A percentile compares a stretch with the other conserved stretches of the same genome.
These are phyloP conservation scores for Cistogaster globosa DNA, from an alignment of 2,888 invertebrate species.

Conservation along the genomic window DNA sequence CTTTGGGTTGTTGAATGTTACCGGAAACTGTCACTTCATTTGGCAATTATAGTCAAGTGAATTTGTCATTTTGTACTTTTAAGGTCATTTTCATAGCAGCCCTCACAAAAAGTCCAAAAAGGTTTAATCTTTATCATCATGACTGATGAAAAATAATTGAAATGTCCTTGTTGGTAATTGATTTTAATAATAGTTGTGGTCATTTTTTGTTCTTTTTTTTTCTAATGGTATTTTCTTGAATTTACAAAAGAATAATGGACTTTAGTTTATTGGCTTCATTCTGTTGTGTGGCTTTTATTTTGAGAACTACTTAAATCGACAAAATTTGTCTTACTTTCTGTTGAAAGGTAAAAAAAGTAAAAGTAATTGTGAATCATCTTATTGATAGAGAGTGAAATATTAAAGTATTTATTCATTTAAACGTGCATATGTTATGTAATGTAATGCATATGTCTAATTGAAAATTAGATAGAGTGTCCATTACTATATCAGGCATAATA, in stretches of 20 bases:
- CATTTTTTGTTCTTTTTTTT: constrained; percentile 36
- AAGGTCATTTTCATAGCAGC: constrained; percentile 58
- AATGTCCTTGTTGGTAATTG: constrained; percentile 63
- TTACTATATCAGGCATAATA: too few relatives aligned
- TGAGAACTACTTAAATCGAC: background rate
- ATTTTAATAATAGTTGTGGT: constrained; percentile 68
- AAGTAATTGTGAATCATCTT: background rate
- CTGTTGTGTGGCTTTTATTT: constrained; percentile 10
- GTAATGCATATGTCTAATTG: too few relatives aligned
- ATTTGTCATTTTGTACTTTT: constrained; percentile 72
- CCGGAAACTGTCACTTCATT: constrained; percentile 74
- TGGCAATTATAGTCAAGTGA: constrained; percentile 73
- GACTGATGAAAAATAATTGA: constrained; percentile 69
- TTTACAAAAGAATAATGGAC: constrained; percentile 52
- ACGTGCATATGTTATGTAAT: too few relatives aligned
- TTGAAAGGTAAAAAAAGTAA: background rate
- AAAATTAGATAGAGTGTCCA: too few relatives aligned
- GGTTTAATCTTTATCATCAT: constrained; percentile 52
- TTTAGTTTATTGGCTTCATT: constrained; percentile 36
- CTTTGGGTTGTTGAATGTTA: constrained; percentile 52
- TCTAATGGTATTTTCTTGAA: constrained; percentile 12
- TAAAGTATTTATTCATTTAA: too few relatives aligned
- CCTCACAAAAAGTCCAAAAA: constrained; percentile 27
- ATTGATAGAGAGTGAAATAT: background rate
- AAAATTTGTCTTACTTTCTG: constrained; percentile 20